phyloP scores from a whole-genome alignment of 2,797 vertebrate genomes.

The Acanthurus leucopareius region DNA sequence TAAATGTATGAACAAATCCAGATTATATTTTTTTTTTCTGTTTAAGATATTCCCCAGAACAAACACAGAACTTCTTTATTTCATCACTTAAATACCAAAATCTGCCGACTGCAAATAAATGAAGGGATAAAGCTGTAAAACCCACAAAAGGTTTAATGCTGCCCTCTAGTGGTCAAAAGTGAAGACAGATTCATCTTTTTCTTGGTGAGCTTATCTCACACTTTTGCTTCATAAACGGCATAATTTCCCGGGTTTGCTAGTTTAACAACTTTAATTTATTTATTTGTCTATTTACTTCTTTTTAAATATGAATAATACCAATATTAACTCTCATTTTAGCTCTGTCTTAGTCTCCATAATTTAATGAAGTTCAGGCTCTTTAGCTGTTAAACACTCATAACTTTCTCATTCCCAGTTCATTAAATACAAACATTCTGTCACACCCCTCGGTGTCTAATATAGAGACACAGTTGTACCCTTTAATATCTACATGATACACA shows the following conservation, averaged over 20 bases:
- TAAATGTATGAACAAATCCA: not conserved
- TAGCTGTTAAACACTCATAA: not conserved
- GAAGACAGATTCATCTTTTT: not conserved
- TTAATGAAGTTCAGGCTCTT: not conserved
- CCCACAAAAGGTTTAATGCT: slow-evolving; percentile 32
- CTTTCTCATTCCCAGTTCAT: not conserved
- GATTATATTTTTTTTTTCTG: not conserved
- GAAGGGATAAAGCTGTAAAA: not conserved
- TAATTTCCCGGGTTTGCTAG: too few species aligned
- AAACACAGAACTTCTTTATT: not conserved
- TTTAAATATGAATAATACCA: not conserved
- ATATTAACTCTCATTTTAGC: not conserved
- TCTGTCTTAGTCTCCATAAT: too few species aligned
- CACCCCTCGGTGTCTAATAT: too few species aligned
- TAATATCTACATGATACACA: too few species aligned
- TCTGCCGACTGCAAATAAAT: not conserved
- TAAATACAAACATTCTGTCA: not conserved
- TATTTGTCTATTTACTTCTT: not conserved
- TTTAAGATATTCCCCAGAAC: not conserved
- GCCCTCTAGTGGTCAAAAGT: slow-evolving; percentile 60
- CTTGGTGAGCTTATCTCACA: not conserved
- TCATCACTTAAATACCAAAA: not conserved
- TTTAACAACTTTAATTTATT: not conserved
- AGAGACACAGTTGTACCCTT: too few species aligned
- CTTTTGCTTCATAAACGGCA: not conserved